Evolutionary conservation across 2,113 vertebrate genomes (phyloP).

Genomic region (Gallinago media): DNA sequence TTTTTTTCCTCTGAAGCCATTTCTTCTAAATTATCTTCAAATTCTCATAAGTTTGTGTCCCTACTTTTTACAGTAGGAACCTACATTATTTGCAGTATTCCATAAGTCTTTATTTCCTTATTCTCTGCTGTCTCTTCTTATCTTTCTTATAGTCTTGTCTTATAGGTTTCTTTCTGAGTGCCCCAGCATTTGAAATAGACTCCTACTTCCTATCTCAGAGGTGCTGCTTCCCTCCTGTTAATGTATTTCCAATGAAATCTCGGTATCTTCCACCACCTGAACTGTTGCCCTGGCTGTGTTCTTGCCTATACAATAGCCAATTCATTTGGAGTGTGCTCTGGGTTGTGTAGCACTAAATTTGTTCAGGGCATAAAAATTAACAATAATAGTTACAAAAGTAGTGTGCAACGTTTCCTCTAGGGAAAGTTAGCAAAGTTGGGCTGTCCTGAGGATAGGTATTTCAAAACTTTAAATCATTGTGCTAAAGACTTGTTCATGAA

Average conservation of each 20-base stretch:
- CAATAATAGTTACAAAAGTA: neutral
- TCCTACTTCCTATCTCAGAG: neutral
- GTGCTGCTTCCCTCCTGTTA: neutral
- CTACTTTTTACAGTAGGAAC: neutral
- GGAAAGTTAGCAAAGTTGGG: neutral
- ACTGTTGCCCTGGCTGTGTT: neutral
- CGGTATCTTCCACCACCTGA: neutral
- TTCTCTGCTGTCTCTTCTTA: neutral
- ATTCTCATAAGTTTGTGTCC: neutral
- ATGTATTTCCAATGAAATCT: neutral
- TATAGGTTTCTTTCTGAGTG: neutral
- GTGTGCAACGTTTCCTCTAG: neutral
- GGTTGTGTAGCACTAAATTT: neutral
- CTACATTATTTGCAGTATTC: neutral
- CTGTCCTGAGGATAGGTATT: neutral
- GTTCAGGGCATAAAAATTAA: neutral
- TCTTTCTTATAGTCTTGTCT: neutral
- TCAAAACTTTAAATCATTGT: neutral
- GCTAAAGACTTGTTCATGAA: neutral
- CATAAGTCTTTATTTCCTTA: neutral
- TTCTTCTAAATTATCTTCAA: neutral
- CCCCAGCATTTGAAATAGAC: neutral
- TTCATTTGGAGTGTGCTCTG: neutral
- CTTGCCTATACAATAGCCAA: neutral
- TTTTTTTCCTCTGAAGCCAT: neutral